phyloP scores from a whole-genome alignment of 2,888 invertebrate species.

The Parochlus steinenii region DNA sequence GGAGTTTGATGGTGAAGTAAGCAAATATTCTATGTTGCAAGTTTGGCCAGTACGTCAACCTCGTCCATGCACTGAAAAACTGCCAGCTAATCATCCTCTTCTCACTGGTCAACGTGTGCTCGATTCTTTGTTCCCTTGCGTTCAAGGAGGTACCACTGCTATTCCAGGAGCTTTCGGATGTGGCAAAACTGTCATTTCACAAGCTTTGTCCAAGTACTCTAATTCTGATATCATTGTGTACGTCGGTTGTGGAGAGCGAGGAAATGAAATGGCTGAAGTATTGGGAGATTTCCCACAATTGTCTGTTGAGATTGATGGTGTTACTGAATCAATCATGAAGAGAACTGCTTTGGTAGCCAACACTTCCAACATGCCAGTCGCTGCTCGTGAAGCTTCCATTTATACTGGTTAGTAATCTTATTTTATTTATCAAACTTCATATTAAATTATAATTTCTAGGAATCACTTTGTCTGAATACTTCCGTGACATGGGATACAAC shows the following conservation, averaged over 20 bases:
- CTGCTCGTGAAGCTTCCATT: conserved; percentile 98
- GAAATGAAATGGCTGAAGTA: conserved; percentile 99
- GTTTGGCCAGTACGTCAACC: conserved; percentile 99
- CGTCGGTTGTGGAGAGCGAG: conserved; percentile 99
- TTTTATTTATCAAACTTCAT: too few species aligned
- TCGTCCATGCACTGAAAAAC: conserved; percentile 90
- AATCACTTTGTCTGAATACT: conserved; percentile 99
- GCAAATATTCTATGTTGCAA: conserved; percentile 91
- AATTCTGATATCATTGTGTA: conserved; percentile 99
- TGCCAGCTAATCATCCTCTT: conserved; percentile 95
- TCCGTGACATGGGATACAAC: conserved; percentile 98
- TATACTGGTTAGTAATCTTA: too few species aligned
- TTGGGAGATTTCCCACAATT: conserved; percentile 97
- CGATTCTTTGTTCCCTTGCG: conserved; percentile 97
- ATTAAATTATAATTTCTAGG: conserved; percentile 97
- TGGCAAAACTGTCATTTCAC: conserved; percentile 99
- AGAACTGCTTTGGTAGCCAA: conserved; percentile 98
- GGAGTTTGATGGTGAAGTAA: conserved; percentile 92
- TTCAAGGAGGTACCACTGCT: conserved; percentile 96
- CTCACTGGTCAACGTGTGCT: conserved; percentile 96
- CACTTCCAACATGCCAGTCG: conserved; percentile 99
- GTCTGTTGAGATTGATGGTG: conserved; percentile 91
- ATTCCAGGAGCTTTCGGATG: conserved; percentile 99
- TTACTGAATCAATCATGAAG: conserved; percentile 98
- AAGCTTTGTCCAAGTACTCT: conserved; percentile 97